Conservation (phyloP, 2,888 invertebrate species). For the Eudasyphora cyanicolor region DNA sequence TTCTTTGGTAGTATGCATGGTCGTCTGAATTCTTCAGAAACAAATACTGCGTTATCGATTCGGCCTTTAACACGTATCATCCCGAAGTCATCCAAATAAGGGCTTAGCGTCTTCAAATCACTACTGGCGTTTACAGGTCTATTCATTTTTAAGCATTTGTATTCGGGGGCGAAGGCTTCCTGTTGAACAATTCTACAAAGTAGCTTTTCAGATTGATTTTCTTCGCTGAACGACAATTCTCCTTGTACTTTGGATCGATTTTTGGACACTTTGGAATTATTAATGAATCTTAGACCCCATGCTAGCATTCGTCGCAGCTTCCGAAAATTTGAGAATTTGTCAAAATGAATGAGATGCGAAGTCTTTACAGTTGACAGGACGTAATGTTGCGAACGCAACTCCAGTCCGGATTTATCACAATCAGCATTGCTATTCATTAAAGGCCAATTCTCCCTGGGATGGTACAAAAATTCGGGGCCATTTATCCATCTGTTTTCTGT, state of each 20-base stretch:
- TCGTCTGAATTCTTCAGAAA: too few species aligned
- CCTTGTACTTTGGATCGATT: too few species aligned
- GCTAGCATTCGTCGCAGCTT: constrained; percentile 5
- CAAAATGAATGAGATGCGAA: constrained; percentile 12
- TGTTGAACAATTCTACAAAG: constrained; percentile 17
- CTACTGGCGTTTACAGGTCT: background rate
- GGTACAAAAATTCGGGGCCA: constrained; percentile 36
- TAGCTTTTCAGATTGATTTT: background rate
- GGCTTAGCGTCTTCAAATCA: background rate
- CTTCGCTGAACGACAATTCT: constrained; percentile 3
- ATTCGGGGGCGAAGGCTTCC: background rate
- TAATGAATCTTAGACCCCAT: background rate
- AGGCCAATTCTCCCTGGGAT: constrained; percentile 8
- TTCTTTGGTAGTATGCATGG: too few species aligned
- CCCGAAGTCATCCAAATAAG: background rate
- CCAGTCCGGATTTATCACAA: background rate
- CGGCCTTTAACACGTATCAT: background rate
- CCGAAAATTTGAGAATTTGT: constrained; percentile 37
- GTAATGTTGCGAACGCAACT: background rate
- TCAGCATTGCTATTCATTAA: background rate
- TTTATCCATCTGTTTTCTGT: constrained; percentile 15
- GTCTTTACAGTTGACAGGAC: background rate
- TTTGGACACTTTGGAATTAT: background rate
- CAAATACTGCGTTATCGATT: background rate
- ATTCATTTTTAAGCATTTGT: constrained; percentile 5